These are phyloP conservation scores for Sceloporus tristichus DNA, from an alignment of 2,113 vertebrate genomes.

Conservation along the genomic window DNA sequence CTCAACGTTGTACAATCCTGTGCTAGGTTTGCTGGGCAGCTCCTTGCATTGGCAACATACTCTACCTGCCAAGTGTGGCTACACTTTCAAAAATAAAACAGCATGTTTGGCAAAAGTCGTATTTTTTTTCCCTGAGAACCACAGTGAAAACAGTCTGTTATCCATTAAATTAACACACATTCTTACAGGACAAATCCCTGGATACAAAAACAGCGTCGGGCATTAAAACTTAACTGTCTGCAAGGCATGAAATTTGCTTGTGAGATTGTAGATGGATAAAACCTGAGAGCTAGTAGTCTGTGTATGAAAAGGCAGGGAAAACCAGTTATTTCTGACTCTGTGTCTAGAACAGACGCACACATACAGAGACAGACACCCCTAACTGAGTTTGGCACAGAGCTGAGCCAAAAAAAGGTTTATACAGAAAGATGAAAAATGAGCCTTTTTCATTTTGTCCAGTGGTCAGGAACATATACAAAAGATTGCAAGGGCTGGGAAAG, in stretches of 20 bases:
- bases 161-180: slow-evolving; percentile 68
- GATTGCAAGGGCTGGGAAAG: slow-evolving; percentile 24
- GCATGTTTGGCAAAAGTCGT: slow-evolving; percentile 62
- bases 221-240: slow-evolving; percentile 65
- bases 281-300: slow-evolving; percentile 56
- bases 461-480: slow-evolving; percentile 31
- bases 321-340: slow-evolving; percentile 65
- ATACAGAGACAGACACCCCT: slow-evolving; percentile 39
- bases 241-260: slow-evolving; percentile 66
- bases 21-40: slow-evolving; percentile 54
- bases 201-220: slow-evolving; percentile 60
- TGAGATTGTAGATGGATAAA: slow-evolving; percentile 63
- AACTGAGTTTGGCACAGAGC: slow-evolving; percentile 44
- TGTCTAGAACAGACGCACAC: slow-evolving; percentile 21
- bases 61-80: slow-evolving; percentile 55
- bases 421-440: slow-evolving; percentile 41
- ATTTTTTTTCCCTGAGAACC: slow-evolving; percentile 53
- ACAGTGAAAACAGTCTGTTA: slow-evolving; percentile 66
- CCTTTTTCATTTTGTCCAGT: slow-evolving; percentile 39
- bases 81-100: slow-evolving; percentile 61
- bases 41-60: slow-evolving; percentile 46
- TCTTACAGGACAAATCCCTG: slow-evolving; percentile 66
- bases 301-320: slow-evolving; percentile 57
- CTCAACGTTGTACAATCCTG: slow-evolving; percentile 22
- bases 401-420: slow-evolving; percentile 41